Base-by-base conservation (phyloP, 2,113 vertebrate species). In the Neoarius graeffei region DNA sequence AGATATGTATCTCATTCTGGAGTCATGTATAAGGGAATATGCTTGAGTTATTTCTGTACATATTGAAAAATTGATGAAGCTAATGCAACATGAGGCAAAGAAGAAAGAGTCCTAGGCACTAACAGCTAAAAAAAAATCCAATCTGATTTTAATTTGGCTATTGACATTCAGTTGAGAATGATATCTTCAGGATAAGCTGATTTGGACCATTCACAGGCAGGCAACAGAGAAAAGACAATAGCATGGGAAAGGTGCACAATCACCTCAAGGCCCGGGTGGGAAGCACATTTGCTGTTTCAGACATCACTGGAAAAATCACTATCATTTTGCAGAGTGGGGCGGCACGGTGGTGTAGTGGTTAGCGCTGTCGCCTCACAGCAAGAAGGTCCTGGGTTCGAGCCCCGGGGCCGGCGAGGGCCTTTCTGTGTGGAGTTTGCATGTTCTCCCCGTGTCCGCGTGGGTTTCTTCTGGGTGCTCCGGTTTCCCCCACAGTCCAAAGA, bases 191-290 rank as follows among this genome's bases (percentile, higher is more conserved):
- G 86, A 35, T 86, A 88, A 86, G 84, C 66, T 85, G 52, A 88
- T 88, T 88, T 76, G 73, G 86, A 83, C 67, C 71, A 54, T 85
- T 89, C 67, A 59, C 67, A 60, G 50, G 50, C 60, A 84, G 89
- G 84, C 30, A 77, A 88, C 80, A 52, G 30, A 84, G 89, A 88
- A 90, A 90, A 90, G 79, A 88, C 89, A 80, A 90, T 90, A 83
- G 76, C 62, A 86, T 52, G 17, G 73, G 67, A 90, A 90, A 90
- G 87, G 87, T 90, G 64, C 71, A 56, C 35, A 73, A 76, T 86
- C 87, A 23, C 89, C 89, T 83, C 23, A 86, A 81, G 89, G 87
- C 42, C 48, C 82, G 83, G 82, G 42, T 64, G 69, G n/a, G 56
- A 66, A 64, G n/a, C 74, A 73, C 27, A 62, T 88, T 66, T 77